Evolutionary conservation across 2,888 invertebrate species (phyloP).

Genomic region (Mimachlamys varia): DNA sequence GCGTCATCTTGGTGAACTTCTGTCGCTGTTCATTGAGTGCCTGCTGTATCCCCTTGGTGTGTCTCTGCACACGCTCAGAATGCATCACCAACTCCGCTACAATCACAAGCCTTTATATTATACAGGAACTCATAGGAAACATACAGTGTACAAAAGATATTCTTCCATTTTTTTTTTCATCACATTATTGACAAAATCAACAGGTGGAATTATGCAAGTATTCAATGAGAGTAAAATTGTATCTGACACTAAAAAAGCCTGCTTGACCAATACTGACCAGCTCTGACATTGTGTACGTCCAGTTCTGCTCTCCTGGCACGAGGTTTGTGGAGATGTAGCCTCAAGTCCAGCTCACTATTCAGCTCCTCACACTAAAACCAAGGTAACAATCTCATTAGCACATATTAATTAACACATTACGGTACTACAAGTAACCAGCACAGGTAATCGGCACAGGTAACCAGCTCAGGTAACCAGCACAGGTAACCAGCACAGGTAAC

Average conservation of each 20-base stretch:
- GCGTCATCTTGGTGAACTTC: slow-evolving; percentile 74
- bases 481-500: too few species aligned
- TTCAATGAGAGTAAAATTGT: too few species aligned
- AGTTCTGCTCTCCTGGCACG: slow-evolving; percentile 77
- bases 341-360: slow-evolving; percentile 80
- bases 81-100: slow-evolving; percentile 81
- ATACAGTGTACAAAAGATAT: neutral
- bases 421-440: too few species aligned
- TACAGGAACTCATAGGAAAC: neutral
- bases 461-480: too few species aligned
- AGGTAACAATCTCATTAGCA: neutral
- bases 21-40: slow-evolving; percentile 76
- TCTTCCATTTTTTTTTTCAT: too few species aligned
- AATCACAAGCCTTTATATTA: slow-evolving; percentile 40
- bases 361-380: slow-evolving; percentile 78
- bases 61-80: slow-evolving; percentile 79
- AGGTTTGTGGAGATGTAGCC: slow-evolving; percentile 80
- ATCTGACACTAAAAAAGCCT: neutral
- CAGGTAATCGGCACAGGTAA: too few species aligned
- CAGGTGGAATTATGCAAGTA: too few species aligned
- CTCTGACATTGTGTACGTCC: slow-evolving; percentile 81
- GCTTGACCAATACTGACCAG: slow-evolving; percentile 67
- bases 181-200: too few species aligned
- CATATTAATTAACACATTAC: too few species aligned
- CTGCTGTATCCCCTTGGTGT: slow-evolving; percentile 79